Conservation (phyloP, 2,797 vertebrate species). For the Cygnus olor region DNA sequence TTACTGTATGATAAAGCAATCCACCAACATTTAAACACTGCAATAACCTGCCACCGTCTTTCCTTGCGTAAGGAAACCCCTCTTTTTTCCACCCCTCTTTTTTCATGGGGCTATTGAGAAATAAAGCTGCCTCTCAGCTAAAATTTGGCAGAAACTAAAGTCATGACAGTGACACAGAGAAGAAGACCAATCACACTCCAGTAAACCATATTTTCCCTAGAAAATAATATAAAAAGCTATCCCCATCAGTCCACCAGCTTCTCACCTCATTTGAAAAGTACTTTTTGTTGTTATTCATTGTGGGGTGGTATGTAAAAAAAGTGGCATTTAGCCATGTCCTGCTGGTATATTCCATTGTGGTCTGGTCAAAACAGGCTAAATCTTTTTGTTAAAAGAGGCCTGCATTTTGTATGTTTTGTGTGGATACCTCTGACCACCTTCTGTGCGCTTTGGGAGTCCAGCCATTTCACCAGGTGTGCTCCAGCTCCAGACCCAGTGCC, state of each 20-base stretch:
- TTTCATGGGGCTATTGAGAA: neutral
- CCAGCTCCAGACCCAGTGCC: neutral
- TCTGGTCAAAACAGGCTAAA: neutral
- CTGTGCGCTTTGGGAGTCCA: neutral
- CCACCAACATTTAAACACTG: neutral
- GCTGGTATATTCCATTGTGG: too few species aligned
- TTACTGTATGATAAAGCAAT: neutral
- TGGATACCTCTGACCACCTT: too few species aligned
- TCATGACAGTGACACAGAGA: too few species aligned
- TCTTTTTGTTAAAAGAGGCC: neutral
- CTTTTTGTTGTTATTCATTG: neutral
- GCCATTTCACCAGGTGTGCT: neutral
- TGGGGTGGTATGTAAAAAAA: too few species aligned
- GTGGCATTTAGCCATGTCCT: neutral
- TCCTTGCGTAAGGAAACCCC: neutral
- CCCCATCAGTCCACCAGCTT: neutral
- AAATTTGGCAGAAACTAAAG: neutral
- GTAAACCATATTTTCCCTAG: neutral
- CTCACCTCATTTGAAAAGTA: neutral
- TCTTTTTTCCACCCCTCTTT: neutral
- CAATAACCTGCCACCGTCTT: neutral
- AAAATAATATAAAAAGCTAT: neutral
- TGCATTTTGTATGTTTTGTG: neutral
- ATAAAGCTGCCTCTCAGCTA: neutral
- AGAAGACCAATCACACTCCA: too few species aligned